These are phyloP conservation scores for Hyles lineata DNA, from an alignment of 2,888 invertebrate species.

Conservation along the genomic window DNA sequence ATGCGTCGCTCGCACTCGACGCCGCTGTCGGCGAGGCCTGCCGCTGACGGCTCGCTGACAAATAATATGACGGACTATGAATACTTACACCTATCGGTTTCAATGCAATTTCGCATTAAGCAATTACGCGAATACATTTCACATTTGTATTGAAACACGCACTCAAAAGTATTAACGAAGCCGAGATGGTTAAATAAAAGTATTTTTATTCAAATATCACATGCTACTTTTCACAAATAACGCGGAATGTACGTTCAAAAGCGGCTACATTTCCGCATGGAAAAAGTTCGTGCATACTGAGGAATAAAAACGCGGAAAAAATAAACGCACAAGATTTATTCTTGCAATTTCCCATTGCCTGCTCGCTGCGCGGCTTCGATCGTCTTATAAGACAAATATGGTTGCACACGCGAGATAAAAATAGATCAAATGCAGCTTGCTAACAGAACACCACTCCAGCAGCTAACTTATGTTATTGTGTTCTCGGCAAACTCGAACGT, in stretches of 20 bases:
- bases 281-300: slow-evolving; percentile 17
- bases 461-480: slow-evolving; percentile 44
- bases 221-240: not conserved
- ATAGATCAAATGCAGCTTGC: slow-evolving; percentile 40
- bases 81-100: slow-evolving; percentile 63
- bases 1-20: slow-evolving; percentile 73
- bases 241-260: not conserved
- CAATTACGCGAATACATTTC: slow-evolving; percentile 41
- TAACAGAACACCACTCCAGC: slow-evolving; percentile 48
- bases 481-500: slow-evolving; percentile 35
- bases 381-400: slow-evolving; percentile 51
- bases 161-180: not conserved
- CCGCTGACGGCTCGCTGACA: slow-evolving; percentile 74
- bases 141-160: slow-evolving; percentile 41
- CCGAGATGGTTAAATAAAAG: not conserved
- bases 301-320: slow-evolving; percentile 5
- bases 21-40: slow-evolving; percentile 60
- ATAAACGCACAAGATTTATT: slow-evolving; percentile 28
- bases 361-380: slow-evolving; percentile 41
- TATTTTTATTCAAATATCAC: slow-evolving; percentile 1
- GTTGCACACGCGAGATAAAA: slow-evolving; percentile 51
- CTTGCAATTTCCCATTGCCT: slow-evolving; percentile 39
- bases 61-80: slow-evolving; percentile 79
- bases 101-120: slow-evolving; percentile 65
- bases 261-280: not conserved